Conservation (phyloP, 1,140 invertebrate species). For the Thaumetopoea pityocampa region DNA sequence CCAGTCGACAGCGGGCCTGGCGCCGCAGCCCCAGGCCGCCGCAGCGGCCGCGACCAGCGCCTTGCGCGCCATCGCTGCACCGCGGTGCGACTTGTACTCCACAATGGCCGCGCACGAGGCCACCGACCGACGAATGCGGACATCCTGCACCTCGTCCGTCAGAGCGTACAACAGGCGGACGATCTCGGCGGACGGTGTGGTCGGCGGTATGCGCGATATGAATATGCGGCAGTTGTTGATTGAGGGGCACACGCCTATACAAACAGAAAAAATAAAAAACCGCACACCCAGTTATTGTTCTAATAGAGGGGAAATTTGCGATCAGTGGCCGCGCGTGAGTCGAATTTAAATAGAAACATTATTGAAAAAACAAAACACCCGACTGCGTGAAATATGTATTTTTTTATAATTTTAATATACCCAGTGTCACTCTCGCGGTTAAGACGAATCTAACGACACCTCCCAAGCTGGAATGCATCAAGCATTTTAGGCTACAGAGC, state of each 20-base stretch:
- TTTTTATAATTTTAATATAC: no score
- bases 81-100: slow-evolving; percentile 65
- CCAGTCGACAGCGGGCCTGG: slow-evolving; percentile 61
- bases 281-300: no score
- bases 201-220: slow-evolving; percentile 60
- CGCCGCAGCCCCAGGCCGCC: slow-evolving; percentile 57
- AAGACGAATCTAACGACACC: no score
- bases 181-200: slow-evolving; percentile 55
- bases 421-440: no score
- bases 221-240: slow-evolving; percentile 70
- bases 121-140: slow-evolving; percentile 54
- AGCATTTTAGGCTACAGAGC: no score
- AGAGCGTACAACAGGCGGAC: slow-evolving; percentile 58
- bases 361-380: no score
- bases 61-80: slow-evolving; percentile 63
- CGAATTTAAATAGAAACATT: no score
- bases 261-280: not conserved
- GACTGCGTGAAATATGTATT: no score
- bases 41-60: slow-evolving; percentile 56
- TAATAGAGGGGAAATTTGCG: no score
- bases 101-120: slow-evolving; percentile 58
- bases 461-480: no score
- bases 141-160: slow-evolving; percentile 65
- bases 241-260: slow-evolving; percentile 55
- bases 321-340: no score